These are phyloP conservation scores for Montipora foliosa DNA, from an alignment of 64 coral and sea anemone species.

Conservation along the genomic window DNA sequence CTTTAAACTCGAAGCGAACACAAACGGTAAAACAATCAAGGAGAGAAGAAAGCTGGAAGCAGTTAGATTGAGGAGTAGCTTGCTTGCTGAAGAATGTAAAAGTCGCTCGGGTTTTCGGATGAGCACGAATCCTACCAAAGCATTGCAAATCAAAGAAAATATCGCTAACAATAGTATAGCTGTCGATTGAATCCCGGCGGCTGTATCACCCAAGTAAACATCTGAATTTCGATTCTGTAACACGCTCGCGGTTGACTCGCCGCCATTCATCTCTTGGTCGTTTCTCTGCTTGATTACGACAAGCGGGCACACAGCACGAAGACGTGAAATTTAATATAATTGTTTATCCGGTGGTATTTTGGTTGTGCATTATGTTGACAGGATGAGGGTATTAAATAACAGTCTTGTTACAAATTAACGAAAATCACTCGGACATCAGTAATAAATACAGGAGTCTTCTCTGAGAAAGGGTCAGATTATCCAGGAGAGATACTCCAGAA, in stretches of 20 bases:
- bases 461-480: neutral
- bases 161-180: conserved; percentile 70
- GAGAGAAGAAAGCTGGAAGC: conserved; percentile 73
- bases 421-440: conserved; percentile 1
- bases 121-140: conserved; percentile 80
- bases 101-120: conserved; percentile 67
- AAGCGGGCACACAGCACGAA: neutral
- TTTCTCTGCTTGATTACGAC: neutral
- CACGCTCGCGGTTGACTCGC: neutral
- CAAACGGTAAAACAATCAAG: conserved; percentile 86
- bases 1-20: conserved; percentile 70
- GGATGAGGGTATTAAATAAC: conserved; percentile 19
- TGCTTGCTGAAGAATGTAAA: conserved; percentile 84
- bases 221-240: neutral
- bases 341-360: conserved; percentile 22
- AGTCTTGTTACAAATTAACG: conserved; percentile 53
- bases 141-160: conserved; percentile 83
- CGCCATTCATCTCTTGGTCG: neutral
- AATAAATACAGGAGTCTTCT: neutral
- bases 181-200: conserved; percentile 32
- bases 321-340: conserved; percentile 57
- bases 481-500: neutral
- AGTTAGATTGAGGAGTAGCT: conserved; percentile 89
- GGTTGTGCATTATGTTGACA: conserved; percentile 20
- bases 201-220: neutral